Evolutionary conservation across 2,797 vertebrate species (phyloP).

Genomic region (Poecile montanus): DNA sequence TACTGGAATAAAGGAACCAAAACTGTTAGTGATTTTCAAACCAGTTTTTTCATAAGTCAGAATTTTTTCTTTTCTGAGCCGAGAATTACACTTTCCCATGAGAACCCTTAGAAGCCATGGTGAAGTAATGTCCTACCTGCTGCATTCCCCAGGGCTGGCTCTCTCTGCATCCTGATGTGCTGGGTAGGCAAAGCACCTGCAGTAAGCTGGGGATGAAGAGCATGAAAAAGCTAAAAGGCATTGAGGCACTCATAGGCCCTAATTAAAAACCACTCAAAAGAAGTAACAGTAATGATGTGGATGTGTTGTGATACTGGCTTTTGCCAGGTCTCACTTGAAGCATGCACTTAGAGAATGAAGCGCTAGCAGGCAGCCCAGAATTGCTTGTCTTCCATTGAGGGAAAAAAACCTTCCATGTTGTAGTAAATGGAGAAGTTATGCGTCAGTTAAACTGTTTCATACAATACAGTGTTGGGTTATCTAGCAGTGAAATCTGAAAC

Average conservation of each 20-base stretch:
- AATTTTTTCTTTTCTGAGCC: not conserved
- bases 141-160: not conserved
- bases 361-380: not conserved
- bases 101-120: not conserved
- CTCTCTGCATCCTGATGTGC: fast-evolving
- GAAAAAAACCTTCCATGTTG: not conserved
- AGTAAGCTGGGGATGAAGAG: not conserved
- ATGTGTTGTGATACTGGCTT: not conserved
- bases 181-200: not conserved
- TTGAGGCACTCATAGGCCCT: not conserved
- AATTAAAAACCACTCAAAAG: not conserved
- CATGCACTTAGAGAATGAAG: not conserved
- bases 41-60: not conserved
- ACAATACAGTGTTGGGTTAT: not conserved
- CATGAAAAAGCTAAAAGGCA: not conserved
- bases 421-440: not conserved
- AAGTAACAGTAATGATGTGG: not conserved
- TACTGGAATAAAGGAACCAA: not conserved
- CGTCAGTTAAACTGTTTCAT: not conserved
- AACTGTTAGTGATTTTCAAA: not conserved
- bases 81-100: not conserved
- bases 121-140: not conserved
- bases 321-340: not conserved
- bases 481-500: not conserved
- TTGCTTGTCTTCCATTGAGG: not conserved